Evolutionary conservation across 2,888 invertebrate species (phyloP), one percentile per base, ranked within the genome.

Genomic region (Rotaria magnacalcarata): DNA sequence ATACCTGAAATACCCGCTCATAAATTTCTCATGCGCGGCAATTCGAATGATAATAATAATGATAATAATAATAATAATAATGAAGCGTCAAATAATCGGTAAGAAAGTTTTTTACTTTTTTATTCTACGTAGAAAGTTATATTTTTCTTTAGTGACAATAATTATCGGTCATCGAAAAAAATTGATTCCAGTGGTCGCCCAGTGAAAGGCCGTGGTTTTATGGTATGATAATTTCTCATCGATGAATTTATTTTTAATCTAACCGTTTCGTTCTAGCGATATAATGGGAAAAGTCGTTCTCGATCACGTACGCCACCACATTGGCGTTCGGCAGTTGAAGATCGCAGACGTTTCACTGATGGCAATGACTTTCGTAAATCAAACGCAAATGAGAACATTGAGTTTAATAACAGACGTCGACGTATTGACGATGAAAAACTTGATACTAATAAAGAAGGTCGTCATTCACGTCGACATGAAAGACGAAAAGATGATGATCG

Each of bases 201-300:
- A 24, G 87, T 87, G 2, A 87, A 85, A 84, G 87, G 87, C 4
- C 84, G 87, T 21, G 87, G 87, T 10, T 56, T 67, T 41, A 60
- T 87, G 80, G 80, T 80, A 80, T 47, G 75, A 8, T 75, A 4
- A 16, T 43, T 24, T 43, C 10, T 75, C 34, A 34, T 34, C 34
- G 34, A 34, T 34, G 34, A 34, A 34, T 34, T 34, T 34, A 34
- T 34, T 24, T 47, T n/a, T 24, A 50, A 50, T 7, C 11, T 47
- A 8, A 21, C 47, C 24, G 47, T 47, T 80, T 10, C 11, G 2
- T 5, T 80, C 6, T 24, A 80, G 41, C 74, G 87, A n/a, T 87
- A 85, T 52, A 75, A 52, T 47, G 85, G 84, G 11, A 50, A 85
- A 43, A 84, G 52, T 67, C 56, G 85, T 27, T 84, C 84, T 24